These are phyloP conservation scores for Zygaena filipendulae DNA, from an alignment of 2,888 invertebrate genomes.

Conservation along the genomic window DNA sequence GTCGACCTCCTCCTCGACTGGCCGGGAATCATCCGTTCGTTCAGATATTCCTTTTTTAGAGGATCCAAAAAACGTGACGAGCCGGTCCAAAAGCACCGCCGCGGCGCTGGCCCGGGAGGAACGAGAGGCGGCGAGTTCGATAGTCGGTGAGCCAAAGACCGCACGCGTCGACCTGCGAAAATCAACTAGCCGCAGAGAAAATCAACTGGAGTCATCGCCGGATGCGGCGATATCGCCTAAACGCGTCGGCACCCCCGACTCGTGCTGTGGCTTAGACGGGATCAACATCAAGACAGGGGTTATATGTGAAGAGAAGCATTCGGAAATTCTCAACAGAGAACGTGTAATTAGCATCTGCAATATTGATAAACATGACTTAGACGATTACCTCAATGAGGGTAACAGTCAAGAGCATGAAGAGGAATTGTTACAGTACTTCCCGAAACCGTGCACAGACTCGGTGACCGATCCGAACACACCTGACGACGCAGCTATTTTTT, in stretches of 20 bases:
- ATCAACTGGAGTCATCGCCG: slow-evolving; percentile 45
- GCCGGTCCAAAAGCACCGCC: slow-evolving; percentile 68
- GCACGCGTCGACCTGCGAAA: slow-evolving; percentile 27
- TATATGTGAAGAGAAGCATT: slow-evolving; percentile 59
- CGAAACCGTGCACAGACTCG: slow-evolving; percentile 50
- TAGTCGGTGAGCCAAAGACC: slow-evolving; percentile 57
- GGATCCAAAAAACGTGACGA: slow-evolving; percentile 68
- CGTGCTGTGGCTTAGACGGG: slow-evolving; percentile 60
- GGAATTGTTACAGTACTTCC: slow-evolving; percentile 86
- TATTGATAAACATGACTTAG: slow-evolving; percentile 83
- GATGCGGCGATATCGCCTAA: slow-evolving; percentile 36
- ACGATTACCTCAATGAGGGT: slow-evolving; percentile 83
- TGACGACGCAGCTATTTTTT: slow-evolving; percentile 35
- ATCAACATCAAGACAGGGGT: slow-evolving; percentile 51
- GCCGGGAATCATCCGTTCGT: slow-evolving; percentile 27
- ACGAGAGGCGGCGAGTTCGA: slow-evolving; percentile 62
- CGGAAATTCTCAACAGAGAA: slow-evolving; percentile 71
- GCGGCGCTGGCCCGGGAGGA: slow-evolving; percentile 68
- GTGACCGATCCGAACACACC: slow-evolving; percentile 18
- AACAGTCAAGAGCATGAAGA: slow-evolving; percentile 85
- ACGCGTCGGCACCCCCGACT: slow-evolving; percentile 46
- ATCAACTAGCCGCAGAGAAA: too few relatives aligned
- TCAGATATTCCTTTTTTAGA: slow-evolving; percentile 60
- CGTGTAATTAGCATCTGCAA: slow-evolving; percentile 80
- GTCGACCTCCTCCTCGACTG: slow-evolving; percentile 23